Conservation (phyloP, 2,888 invertebrate genomes). For the Catocala sponsa region DNA sequence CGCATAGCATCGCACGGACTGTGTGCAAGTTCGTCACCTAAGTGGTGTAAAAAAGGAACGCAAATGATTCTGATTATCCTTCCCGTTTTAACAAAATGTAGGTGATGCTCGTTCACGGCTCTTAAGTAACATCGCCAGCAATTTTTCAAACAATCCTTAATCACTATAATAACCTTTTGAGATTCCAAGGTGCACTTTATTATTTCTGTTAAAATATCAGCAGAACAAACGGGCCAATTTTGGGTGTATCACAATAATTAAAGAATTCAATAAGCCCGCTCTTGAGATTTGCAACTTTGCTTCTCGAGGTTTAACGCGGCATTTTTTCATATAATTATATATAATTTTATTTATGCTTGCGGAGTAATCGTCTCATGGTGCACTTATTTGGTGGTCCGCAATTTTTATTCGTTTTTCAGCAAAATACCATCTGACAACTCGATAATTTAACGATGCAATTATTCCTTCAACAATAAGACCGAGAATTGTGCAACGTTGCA, state of each 20-base stretch:
- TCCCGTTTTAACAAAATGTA: conserved; percentile 13
- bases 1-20: too few relatives aligned
- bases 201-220: conserved; percentile 57
- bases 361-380: conserved; percentile 57
- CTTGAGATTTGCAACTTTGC: conserved; percentile 48
- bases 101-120: conserved; percentile 4
- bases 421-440: conserved; percentile 47
- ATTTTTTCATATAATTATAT: conserved; percentile 63
- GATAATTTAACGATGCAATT: conserved; percentile 49
- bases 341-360: conserved; percentile 68
- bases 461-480: conserved; percentile 50
- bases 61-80: background rate
- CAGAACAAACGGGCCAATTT: conserved; percentile 54
- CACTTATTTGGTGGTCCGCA: conserved; percentile 71
- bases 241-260: conserved; percentile 61
- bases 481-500: conserved; percentile 45
- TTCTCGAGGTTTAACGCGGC: conserved; percentile 37
- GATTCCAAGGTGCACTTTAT: conserved; percentile 40
- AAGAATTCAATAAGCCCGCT: conserved; percentile 65
- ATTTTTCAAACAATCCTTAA: conserved; percentile 35
- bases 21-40: too few relatives aligned
- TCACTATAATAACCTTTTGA: conserved; percentile 49
- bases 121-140: conserved; percentile 12
- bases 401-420: conserved; percentile 59
- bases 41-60: too few relatives aligned